Evolutionary conservation across 2,113 vertebrate genomes (phyloP), one percentile per base, ranked within the genome.

Genomic region (Abramis brama): DNA sequence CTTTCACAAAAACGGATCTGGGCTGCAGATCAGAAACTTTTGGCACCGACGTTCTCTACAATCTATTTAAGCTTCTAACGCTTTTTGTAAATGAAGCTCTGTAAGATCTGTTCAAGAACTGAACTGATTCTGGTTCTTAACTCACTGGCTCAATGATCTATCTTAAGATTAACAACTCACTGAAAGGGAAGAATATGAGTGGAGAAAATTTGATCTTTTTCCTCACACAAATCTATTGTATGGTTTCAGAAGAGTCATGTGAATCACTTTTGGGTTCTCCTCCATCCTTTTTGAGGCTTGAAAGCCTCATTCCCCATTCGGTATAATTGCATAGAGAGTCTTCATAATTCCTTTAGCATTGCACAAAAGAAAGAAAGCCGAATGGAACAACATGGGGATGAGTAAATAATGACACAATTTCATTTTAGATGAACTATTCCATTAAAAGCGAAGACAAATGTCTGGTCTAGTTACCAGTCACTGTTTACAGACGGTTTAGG

Each of bases 401-500:
- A 55, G 50, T 33, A 77, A 77, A 77, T 77, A 55, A 55, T 77
- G 25, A 27, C 27, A 27, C 47, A 11, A 77, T 77, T 77, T 33
- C 10, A 55, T 77, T 77, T 21, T 25, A 77, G 71, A 74, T 45
- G 0, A 77, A 39, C 19, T 11, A 55, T 30, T 76, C 47, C 75
- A 77, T 77, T 55, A 77, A 77, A 12, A 55, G 75, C 27, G 27
- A 27, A 27, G 27, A 77, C 47, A 55, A 77, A 55, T 33, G 47
- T 21, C 47, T 55, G 75, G 25, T 77, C 17, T 77, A 55, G 75
- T 33, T 33, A 77, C 17, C 6, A 77, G 50, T 27, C 27, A 55
- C 75, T 55, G 75, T 77, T 77, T 55, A 77, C 75, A 30, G 60
- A 86, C 30, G 11, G 66, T 78, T 66, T 62, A 59, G 50, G 30